Evolutionary conservation across 1,140 invertebrate species (phyloP).

Genomic region (Onthophagus taurus): DNA sequence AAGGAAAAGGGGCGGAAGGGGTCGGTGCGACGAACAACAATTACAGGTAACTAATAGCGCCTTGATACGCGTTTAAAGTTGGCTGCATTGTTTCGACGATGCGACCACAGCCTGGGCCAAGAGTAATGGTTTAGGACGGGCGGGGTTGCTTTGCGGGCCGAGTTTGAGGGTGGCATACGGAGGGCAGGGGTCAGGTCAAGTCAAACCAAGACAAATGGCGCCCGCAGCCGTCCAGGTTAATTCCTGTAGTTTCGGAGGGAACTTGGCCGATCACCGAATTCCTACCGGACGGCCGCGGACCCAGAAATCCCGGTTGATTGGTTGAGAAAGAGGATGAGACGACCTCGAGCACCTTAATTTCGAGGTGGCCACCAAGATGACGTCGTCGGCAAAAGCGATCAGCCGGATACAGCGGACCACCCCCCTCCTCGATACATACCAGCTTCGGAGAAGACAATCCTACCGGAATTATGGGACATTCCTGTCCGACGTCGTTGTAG

Average conservation of each 20-base stretch:
- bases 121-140: conserved; percentile 28
- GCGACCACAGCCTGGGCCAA: conserved; percentile 31
- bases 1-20: too few relatives aligned
- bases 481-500: too few relatives aligned
- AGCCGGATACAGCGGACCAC: too few relatives aligned
- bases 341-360: too few relatives aligned
- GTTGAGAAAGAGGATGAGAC: too few relatives aligned
- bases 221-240: conserved; percentile 36
- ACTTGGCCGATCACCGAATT: conserved; percentile 34
- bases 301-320: conserved; percentile 12
- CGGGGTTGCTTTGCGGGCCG: conserved; percentile 10
- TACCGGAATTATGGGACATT: too few relatives aligned
- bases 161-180: background rate
- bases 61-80: conserved; percentile 38
- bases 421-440: too few relatives aligned
- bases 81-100: conserved; percentile 35
- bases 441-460: too few relatives aligned
- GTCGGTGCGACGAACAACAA: too few relatives aligned
- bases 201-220: conserved; percentile 39
- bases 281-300: conserved; percentile 13
- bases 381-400: too few relatives aligned
- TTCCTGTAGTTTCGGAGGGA: conserved; percentile 33
- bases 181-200: conserved; percentile 23
- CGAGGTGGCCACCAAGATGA: too few relatives aligned
- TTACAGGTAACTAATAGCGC: conserved; percentile 36